Base-by-base conservation (phyloP, 2,797 vertebrate species). In the Gobionotothen gibberifrons region DNA sequence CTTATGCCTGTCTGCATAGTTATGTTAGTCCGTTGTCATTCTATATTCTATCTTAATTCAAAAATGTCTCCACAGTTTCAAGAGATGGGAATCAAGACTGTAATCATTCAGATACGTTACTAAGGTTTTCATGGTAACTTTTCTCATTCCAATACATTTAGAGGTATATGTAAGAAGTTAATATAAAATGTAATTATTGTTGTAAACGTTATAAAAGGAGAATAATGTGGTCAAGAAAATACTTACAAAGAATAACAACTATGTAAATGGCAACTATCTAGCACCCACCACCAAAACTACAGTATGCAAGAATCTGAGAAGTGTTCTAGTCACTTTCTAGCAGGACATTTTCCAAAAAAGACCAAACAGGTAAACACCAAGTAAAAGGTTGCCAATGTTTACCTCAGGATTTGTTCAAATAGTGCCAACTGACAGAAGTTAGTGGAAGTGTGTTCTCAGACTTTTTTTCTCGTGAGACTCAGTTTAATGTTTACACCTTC, bases 401-500 rank as follows among this genome's bases (percentile, higher is more conserved):
- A 15, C 14, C 9, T 66, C 40, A 40, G 19, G 13, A 8, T 69
- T 59, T 58, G n/a, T 58, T 21, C 26, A 46, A 17, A 69, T 40
- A 14, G 42, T 22, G 62, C 54, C 43, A 32, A 26, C 39, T 11
- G 3, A 22, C 26, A 59, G 36, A 26, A 56, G 29, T 32, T 52
- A 9, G 26, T 22, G 10, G 9, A 55, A 51, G 48, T 70, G 4
- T 58, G 61, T 47, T 48, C 29, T 44, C 16, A 43, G 21, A 55
- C 43, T 21, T 69, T 59, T 46, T 53, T 61, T 60, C 60, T 49
- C 55, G 68, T 39, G 64, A 67, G 77, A 67, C 59, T 56, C 21
- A 43, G 52, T 73, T 52, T 57, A 9, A 60, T 32, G 46, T 59
- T 72, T 69, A 46, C 21, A 67, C 59, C 68, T 77, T 60, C 13